Evolutionary conservation across 2,888 invertebrate species (phyloP).

Genomic region (Melieria picta): DNA sequence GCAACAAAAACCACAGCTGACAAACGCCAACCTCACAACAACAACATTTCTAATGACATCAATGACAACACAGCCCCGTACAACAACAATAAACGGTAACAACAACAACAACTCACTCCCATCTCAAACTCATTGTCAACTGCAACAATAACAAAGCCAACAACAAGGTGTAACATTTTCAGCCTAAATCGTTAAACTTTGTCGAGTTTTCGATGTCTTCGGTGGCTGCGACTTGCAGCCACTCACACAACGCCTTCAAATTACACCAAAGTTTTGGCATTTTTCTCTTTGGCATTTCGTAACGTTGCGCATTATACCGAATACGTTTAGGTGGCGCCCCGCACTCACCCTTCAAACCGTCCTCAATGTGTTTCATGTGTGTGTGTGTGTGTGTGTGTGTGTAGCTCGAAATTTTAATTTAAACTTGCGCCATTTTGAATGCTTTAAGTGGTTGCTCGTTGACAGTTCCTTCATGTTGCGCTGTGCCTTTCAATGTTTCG

Average conservation of each 20-base stretch:
- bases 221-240: neutral
- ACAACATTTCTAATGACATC: too few relatives aligned
- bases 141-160: slow-evolving; percentile 4
- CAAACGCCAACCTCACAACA: too few relatives aligned
- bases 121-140: neutral
- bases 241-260: slow-evolving; percentile 43
- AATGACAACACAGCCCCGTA: neutral
- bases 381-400: slow-evolving; percentile 46
- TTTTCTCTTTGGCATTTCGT: neutral
- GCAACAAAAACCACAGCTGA: neutral
- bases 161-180: slow-evolving; percentile 50
- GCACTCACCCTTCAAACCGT: too few relatives aligned
- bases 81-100: slow-evolving; percentile 5
- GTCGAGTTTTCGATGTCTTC: slow-evolving; percentile 30
- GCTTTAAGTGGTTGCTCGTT: slow-evolving; percentile 59
- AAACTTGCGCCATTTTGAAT: slow-evolving; percentile 59
- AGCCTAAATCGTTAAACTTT: slow-evolving; percentile 63
- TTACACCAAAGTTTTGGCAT: slow-evolving; percentile 53
- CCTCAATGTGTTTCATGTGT: slow-evolving; percentile 40
- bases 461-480: slow-evolving; percentile 51
- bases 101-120: neutral
- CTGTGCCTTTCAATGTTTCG: neutral
- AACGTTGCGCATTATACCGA: too few relatives aligned
- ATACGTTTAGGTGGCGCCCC: too few relatives aligned
- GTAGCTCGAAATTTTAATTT: slow-evolving; percentile 57